Percentiles rank a stretch among this genome's conserved stretches.
phyloP scores from a whole-genome alignment of 2,113 vertebrate species.

The Holacanthus passer region DNA sequence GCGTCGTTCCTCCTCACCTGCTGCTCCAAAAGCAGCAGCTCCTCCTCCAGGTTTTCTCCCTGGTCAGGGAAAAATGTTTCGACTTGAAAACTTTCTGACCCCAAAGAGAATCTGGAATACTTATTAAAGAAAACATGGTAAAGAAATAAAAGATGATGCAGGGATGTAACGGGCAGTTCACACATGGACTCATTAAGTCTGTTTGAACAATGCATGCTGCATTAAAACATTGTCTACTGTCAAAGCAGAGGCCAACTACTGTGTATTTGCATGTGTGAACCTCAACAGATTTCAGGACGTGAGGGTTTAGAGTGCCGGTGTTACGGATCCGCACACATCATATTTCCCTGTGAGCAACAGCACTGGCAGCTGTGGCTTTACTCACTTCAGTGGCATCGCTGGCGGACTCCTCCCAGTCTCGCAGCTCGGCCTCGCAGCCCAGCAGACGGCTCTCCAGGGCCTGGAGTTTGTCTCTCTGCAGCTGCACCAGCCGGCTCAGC shows the following conservation, averaged over 20 bases:
- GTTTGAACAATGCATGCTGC: too few species aligned
- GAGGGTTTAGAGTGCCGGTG: constrained; percentile 1
- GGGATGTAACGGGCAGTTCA: background rate
- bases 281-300: background rate
- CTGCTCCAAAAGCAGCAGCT: constrained; percentile 91
- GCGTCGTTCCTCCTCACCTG: constrained; percentile 92
- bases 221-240: too few species aligned
- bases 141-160: constrained; percentile 10
- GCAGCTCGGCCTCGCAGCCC: constrained; percentile 89
- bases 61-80: constrained; percentile 1
- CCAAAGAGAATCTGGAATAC: background rate
- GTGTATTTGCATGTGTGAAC: background rate
- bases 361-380: constrained; percentile 20
- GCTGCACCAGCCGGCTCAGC: constrained; percentile 89
- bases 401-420: constrained; percentile 88
- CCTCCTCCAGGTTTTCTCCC: constrained; percentile 85
- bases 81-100: background rate
- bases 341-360: constrained; percentile 20
- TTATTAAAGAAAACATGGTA: background rate
- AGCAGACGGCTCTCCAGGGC: constrained; percentile 90
- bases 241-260: too few species aligned
- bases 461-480: constrained; percentile 93
- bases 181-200: too few species aligned
- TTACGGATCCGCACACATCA: background rate
- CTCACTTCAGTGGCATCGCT: constrained; percentile 61